Conservation (phyloP, 2,888 invertebrate species). For the Tanypteryx hageni region DNA sequence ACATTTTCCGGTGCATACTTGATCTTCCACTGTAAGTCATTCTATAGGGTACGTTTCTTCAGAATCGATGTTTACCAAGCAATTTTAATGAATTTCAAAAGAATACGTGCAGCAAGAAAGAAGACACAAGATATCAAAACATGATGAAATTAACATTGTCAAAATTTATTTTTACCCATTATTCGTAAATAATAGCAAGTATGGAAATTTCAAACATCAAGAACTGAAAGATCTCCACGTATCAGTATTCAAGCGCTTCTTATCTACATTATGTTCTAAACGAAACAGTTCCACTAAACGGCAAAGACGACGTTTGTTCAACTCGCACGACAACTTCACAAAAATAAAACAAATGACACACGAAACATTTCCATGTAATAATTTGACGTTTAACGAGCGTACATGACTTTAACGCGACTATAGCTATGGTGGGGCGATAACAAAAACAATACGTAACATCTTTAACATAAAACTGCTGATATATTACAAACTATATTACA, state of each 20-base stretch:
- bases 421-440: background rate
- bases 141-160: background rate
- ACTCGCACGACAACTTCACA: background rate
- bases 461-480: slow-evolving; percentile 59
- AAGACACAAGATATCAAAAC: background rate
- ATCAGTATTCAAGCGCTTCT: no score
- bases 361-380: background rate
- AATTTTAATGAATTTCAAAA: background rate
- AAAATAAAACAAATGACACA: background rate
- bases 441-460: background rate
- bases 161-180: no score
- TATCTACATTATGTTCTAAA: no score
- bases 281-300: background rate
- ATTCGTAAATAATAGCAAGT: no score
- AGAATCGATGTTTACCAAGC: background rate
- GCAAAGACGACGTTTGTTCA: background rate
- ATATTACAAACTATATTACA: slow-evolving; percentile 64
- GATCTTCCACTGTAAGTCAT: background rate
- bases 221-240: no score
- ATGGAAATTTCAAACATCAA: no score
- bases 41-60: no score
- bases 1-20: background rate
- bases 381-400: background rate
- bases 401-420: background rate
- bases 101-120: background rate